phyloP scores from a whole-genome alignment of 1,140 invertebrate genomes.

The Heliconius himera region DNA sequence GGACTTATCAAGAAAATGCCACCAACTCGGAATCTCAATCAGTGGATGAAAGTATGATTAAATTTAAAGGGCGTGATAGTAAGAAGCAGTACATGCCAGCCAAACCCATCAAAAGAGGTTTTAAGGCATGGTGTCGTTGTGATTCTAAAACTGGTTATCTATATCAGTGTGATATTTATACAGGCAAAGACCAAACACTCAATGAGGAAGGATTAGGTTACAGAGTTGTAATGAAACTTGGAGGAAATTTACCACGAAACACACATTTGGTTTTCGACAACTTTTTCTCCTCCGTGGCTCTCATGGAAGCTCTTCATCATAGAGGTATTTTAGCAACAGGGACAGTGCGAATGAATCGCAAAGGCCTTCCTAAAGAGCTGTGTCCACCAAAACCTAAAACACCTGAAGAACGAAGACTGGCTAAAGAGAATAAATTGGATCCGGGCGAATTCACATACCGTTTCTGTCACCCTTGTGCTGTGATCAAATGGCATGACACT shows the following conservation, averaged over 20 bases:
- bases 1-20: too few species aligned
- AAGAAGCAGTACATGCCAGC: slow-evolving; percentile 51
- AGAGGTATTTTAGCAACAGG: slow-evolving; percentile 37
- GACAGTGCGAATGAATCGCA: slow-evolving; percentile 36
- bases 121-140: slow-evolving; percentile 49
- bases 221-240: slow-evolving; percentile 38
- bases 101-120: slow-evolving; percentile 52
- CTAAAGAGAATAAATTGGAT: slow-evolving; percentile 29
- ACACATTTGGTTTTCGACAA: slow-evolving; percentile 43
- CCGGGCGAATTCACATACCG: slow-evolving; percentile 36
- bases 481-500: slow-evolving; percentile 8
- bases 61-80: slow-evolving; percentile 47
- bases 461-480: slow-evolving; percentile 5
- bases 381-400: slow-evolving; percentile 9
- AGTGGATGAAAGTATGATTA: slow-evolving; percentile 39
- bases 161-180: slow-evolving; percentile 55
- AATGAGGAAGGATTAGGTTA: slow-evolving; percentile 35
- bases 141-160: slow-evolving; percentile 49
- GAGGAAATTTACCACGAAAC: slow-evolving; percentile 32
- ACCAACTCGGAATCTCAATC: too few species aligned
- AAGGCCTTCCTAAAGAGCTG: slow-evolving; percentile 38
- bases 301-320: slow-evolving; percentile 41
- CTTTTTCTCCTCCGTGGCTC: slow-evolving; percentile 40
- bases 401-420: slow-evolving; percentile 6
- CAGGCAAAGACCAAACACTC: slow-evolving; percentile 40